A percentile compares a stretch with the other conserved stretches of the same genome.
Conservation (phyloP, 1,140 invertebrate species). For the Araneus ventricosus region DNA sequence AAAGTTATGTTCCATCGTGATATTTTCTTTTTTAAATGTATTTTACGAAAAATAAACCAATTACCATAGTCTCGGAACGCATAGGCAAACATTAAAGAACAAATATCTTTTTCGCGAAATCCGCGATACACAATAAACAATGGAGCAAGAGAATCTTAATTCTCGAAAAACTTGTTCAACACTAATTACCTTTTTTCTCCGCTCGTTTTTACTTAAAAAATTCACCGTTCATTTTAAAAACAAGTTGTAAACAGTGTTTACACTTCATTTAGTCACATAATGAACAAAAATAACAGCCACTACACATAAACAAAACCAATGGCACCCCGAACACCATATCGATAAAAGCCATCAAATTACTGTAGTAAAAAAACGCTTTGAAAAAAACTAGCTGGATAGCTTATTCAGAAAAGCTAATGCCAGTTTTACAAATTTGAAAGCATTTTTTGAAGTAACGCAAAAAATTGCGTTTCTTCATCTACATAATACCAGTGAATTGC, state of each 20-base stretch:
- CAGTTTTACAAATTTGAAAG: constrained; percentile 40
- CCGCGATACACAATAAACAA: constrained; percentile 75
- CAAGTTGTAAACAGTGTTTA: constrained; percentile 59
- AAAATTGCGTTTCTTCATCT: not conserved
- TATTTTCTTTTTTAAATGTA: constrained; percentile 37
- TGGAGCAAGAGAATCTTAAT: constrained; percentile 42
- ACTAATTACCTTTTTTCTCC: constrained; percentile 54
- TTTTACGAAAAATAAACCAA: constrained; percentile 72
- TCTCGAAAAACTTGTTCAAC: constrained; percentile 38
- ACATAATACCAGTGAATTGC: not conserved
- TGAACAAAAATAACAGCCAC: constrained; percentile 75
- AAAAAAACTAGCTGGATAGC: constrained; percentile 60
- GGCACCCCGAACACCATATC: constrained; percentile 73
- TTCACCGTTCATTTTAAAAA: constrained; percentile 35
- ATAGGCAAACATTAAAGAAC: constrained; percentile 69
- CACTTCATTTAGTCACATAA: constrained; percentile 71
- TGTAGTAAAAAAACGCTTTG: constrained; percentile 61
- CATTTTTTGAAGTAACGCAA: not conserved
- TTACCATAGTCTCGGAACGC: constrained; percentile 35
- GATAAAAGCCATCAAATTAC: constrained; percentile 72
- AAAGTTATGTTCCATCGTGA: constrained; percentile 74
- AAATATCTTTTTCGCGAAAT: constrained; percentile 67
- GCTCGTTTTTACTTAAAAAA: constrained; percentile 33
- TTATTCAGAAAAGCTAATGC: constrained; percentile 55
- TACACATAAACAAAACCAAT: constrained; percentile 75